These are phyloP conservation scores for Actenoides hombroni DNA, from an alignment of 2,113 vertebrate species.

Conservation along the genomic window DNA sequence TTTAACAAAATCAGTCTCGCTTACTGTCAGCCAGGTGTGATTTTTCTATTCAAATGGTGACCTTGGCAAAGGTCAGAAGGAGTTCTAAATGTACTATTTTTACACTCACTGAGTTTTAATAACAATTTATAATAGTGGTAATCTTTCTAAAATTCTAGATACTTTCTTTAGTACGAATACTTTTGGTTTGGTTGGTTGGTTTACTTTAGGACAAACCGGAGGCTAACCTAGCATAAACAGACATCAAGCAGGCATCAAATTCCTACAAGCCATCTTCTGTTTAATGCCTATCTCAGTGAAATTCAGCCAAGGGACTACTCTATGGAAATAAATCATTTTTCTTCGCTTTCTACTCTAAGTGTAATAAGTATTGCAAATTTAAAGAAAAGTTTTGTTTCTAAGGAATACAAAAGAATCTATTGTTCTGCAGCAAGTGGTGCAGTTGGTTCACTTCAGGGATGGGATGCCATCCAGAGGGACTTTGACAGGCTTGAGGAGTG, in stretches of 20 bases:
- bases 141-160: not conserved
- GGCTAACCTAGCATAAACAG: not conserved
- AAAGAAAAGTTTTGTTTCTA: not conserved
- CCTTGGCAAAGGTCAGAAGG: not conserved
- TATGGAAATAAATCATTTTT: not conserved
- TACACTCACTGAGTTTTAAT: not conserved
- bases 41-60: not conserved
- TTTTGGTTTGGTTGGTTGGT: not conserved
- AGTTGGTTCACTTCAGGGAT: not conserved
- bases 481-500: not conserved
- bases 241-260: not conserved
- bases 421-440: rapidly evolving
- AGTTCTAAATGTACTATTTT: not conserved
- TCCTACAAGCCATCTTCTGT: not conserved
- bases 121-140: not conserved
- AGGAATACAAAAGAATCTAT: not conserved
- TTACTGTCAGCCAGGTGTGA: not conserved
- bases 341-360: not conserved
- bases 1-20: not conserved
- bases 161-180: not conserved
- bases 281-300: not conserved
- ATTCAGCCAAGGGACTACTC: not conserved
- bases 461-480: not conserved
- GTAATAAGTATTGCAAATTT: not conserved
- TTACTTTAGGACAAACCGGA: not conserved